Base-by-base conservation (phyloP, 2,888 invertebrate species). In the Idaea dimidiata region DNA sequence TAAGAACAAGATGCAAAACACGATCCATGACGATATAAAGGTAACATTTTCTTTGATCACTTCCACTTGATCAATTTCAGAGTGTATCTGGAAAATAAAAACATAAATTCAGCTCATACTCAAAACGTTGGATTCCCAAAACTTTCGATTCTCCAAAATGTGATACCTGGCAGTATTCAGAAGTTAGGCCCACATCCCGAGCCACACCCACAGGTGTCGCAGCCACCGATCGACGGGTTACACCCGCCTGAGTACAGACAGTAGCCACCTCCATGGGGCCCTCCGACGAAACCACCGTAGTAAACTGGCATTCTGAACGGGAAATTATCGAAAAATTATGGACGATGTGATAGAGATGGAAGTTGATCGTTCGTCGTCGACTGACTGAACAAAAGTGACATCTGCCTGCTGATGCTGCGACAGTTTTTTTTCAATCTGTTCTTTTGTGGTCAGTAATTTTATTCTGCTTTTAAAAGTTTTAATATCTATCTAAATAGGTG, bases 221-320 rank as follows among this genome's bases (percentile, higher is more conserved):
- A 85, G 7, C 85, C 85, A 0, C 83, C 83, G 1, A 71, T 82
- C 0, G 84, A 76, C 31, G 65, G 60, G 66, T 86, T 84, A 32
- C 71, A 63, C 54, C 71, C 65, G 17, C 61, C 67, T 6, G 88
- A 82, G 72, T 76, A 88, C 43, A 86, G 66, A 61, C 86, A 87
- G 71, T 89, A 89, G 54, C 88, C 87, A 0, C 88, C 89, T 0
- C 82, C 75, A 1, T 89, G 88, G 0, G 84, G 81, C 0, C 90
- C 88, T 6, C 89, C 89, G n/a, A 80, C 79, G 57, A 75, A 89
- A 4, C 89, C 89, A 61, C 89, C 89, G 71, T 87, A 88, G 71
- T 87, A 89, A 10, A 88, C 82, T 7, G 85, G 82, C 89, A 89
- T 89, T 16, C 31, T 74, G 59, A 8, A 43, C 8, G 43, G 43